Evolutionary conservation across 2,797 vertebrate species (phyloP).

Genomic region (Crypturellus tataupa): DNA sequence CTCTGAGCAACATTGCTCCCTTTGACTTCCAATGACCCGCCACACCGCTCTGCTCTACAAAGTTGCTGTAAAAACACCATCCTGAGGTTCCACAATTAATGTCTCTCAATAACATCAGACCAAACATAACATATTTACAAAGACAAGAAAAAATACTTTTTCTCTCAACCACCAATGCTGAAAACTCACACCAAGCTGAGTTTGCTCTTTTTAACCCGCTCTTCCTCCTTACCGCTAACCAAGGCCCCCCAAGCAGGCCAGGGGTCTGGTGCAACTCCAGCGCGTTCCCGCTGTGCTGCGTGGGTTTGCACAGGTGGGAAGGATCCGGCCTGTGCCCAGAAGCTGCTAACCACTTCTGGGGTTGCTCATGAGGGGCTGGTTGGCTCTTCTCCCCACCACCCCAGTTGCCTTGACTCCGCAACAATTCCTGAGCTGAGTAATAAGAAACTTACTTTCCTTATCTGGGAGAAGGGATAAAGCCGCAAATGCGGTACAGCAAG

Average conservation of each 20-base stretch:
- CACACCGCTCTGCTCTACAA: background rate
- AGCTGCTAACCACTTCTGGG: background rate
- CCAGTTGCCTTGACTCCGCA: background rate
- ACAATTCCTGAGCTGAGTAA: background rate
- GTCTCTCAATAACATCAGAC: background rate
- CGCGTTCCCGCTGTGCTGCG: background rate
- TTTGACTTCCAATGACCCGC: background rate
- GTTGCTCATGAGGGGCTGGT: background rate
- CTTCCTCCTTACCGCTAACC: background rate
- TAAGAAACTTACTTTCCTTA: background rate
- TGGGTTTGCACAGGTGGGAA: background rate
- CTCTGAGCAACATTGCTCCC: slow-evolving; percentile 19
- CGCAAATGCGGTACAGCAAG: background rate
- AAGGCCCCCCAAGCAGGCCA: background rate
- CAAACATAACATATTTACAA: background rate
- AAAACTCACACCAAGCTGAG: background rate
- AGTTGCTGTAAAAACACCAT: background rate
- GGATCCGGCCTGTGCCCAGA: background rate
- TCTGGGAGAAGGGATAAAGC: background rate
- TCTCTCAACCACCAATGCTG: background rate
- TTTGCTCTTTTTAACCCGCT: fast-evolving
- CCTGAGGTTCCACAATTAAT: background rate
- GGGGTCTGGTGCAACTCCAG: background rate
- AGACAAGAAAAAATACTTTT: slow-evolving; percentile 6
- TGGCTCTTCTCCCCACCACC: background rate